These are phyloP conservation scores for Mustela lutreola DNA, from an alignment of 2,113 vertebrate genomes.

Conservation along the genomic window DNA sequence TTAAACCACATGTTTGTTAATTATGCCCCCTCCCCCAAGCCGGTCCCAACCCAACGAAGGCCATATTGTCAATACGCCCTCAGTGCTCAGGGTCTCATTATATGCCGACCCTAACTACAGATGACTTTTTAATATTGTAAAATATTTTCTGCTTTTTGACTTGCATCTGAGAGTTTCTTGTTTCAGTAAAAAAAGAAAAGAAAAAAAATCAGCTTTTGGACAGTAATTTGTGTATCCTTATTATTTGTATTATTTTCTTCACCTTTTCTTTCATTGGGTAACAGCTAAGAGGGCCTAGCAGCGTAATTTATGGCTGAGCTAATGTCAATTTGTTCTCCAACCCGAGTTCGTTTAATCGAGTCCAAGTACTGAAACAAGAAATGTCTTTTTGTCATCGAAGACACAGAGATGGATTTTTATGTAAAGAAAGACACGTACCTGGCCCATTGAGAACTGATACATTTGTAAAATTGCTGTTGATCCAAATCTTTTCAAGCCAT, in stretches of 20 bases:
- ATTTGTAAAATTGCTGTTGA: conserved; percentile 94
- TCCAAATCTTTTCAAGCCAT: conserved; percentile 94
- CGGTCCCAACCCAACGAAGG: conserved; percentile 74
- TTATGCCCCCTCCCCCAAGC: conserved; percentile 32
- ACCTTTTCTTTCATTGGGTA: conserved; percentile 76
- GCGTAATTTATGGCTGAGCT: conserved; percentile 78
- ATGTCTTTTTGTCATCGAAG: conserved; percentile 87
- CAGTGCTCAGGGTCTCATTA: conserved; percentile 87
- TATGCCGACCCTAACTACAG: conserved; percentile 77
- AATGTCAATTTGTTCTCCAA: conserved; percentile 72
- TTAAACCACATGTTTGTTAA: conserved; percentile 71
- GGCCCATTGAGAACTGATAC: conserved; percentile 91
- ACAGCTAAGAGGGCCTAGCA: conserved; percentile 86
- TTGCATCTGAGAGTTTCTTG: conserved; percentile 90
- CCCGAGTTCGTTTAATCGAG: conserved; percentile 56
- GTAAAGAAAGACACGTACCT: conserved; percentile 85
- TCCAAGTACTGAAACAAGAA: conserved; percentile 87
- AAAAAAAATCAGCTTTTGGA: conserved; percentile 87
- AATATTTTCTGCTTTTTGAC: conserved; percentile 90
- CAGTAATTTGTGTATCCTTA: conserved; percentile 82
- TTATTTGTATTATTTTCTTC: conserved; percentile 32
- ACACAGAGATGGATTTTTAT: conserved; percentile 86
- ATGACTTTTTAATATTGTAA: conserved; percentile 90
- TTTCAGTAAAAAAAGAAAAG: conserved; percentile 92
- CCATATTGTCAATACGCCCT: conserved; percentile 79